Conservation (phyloP, 2,888 invertebrate species). For the Bellardia bayeri region DNA sequence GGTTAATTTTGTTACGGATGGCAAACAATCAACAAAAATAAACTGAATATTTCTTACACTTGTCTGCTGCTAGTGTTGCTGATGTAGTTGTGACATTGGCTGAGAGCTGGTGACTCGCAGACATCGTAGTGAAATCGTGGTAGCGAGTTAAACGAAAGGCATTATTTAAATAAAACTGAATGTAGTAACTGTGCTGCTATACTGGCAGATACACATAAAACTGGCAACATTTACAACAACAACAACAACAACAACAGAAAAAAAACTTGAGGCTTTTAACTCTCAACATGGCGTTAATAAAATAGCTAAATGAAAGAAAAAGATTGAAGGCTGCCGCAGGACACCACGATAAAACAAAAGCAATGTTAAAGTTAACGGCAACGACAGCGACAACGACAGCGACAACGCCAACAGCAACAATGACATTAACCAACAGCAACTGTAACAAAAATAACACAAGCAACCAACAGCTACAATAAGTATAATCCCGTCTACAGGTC, state of each 20-base stretch:
- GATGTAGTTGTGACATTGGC: neutral
- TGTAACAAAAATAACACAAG: constrained; percentile 12
- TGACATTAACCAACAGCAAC: neutral
- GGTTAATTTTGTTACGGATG: constrained; percentile 27
- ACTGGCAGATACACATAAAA: neutral
- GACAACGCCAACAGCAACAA: neutral
- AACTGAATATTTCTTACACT: neutral
- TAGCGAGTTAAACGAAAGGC: constrained; percentile 1
- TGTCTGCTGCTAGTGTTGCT: neutral
- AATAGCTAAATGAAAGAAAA: constrained; percentile 45
- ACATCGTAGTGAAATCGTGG: neutral
- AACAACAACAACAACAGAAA: too few relatives aligned
- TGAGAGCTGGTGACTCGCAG: neutral
- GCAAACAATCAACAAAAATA: neutral
- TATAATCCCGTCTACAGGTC: neutral
- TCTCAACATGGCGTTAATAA: constrained; percentile 55
- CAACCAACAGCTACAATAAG: neutral
- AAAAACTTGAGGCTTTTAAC: constrained; percentile 46
- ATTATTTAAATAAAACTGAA: constrained; percentile 14
- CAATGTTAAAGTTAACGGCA: neutral
- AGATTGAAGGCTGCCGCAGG: constrained; percentile 58
- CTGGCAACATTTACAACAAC: neutral
- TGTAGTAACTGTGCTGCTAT: neutral
- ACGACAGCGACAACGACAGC: neutral
- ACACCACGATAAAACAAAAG: constrained; percentile 29